Conservation (phyloP, 2,113 vertebrate species). For the Caranx melampygus region DNA sequence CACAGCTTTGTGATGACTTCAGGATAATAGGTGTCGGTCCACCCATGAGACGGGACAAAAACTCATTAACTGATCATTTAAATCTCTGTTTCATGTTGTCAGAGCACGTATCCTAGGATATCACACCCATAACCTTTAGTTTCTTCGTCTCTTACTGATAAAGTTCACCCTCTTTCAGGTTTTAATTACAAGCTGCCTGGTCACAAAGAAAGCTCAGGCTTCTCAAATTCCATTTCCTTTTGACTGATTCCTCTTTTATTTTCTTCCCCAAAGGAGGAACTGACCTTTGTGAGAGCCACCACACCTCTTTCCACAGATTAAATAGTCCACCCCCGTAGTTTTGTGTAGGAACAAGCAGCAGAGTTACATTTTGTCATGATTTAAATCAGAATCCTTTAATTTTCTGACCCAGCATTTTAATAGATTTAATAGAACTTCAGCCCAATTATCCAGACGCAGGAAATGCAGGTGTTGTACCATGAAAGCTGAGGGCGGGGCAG, state of each 20-base stretch:
- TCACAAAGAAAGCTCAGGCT: constrained; percentile 1
- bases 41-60: constrained; percentile 1
- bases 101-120: neutral
- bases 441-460: neutral
- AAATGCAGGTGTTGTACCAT: neutral
- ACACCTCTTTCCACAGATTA: constrained; percentile 25
- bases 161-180: constrained; percentile 22
- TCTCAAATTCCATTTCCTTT: constrained; percentile 27
- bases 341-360: constrained; percentile 4
- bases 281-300: constrained; percentile 40
- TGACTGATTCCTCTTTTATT: constrained; percentile 23
- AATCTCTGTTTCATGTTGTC: constrained; percentile 3
- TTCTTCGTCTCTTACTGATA: neutral
- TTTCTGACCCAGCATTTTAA: neutral
- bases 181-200: constrained; percentile 38
- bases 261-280: constrained; percentile 7
- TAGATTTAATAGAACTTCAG: too few relatives aligned
- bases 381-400: neutral
- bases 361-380: neutral
- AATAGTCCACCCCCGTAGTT: constrained; percentile 19
- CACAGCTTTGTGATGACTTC: constrained; percentile 14
- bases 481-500: neutral
- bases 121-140: constrained; percentile 9
- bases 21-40: constrained; percentile 4
- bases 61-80: constrained; percentile 15